Conservation (phyloP, 2,888 invertebrate genomes). For the Aleiodes testaceus region DNA sequence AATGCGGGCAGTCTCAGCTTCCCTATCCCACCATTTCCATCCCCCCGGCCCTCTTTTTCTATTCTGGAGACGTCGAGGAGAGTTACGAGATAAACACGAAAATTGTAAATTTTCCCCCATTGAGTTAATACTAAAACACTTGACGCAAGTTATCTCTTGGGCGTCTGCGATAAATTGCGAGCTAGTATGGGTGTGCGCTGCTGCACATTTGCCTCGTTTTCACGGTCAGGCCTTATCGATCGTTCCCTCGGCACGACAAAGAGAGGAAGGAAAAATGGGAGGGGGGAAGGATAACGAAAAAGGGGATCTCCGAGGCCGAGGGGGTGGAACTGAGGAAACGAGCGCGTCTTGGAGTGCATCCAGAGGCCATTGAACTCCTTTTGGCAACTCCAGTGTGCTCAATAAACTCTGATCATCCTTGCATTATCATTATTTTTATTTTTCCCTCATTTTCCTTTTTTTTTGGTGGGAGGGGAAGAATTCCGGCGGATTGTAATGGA, state of each 20-base stretch:
- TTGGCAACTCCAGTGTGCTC: constrained; percentile 62
- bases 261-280: constrained; percentile 54
- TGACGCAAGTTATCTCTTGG: constrained; percentile 2
- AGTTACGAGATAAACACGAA: background rate
- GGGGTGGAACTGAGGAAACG: constrained; percentile 52
- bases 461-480: background rate
- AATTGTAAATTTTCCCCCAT: too few species aligned
- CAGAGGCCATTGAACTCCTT: constrained; percentile 71
- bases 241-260: constrained; percentile 55
- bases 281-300: constrained; percentile 48
- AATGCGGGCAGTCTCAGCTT: too few species aligned
- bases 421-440: constrained; percentile 40
- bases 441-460: constrained; percentile 7
- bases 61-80: background rate
- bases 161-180: background rate
- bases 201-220: constrained; percentile 70
- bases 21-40: background rate
- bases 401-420: constrained; percentile 56
- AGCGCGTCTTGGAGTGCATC: constrained; percentile 70
- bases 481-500: background rate
- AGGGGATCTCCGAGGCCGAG: constrained; percentile 39
- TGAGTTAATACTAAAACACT: background rate
- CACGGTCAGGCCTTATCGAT: constrained; percentile 72
- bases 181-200: constrained; percentile 56
- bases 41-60: background rate